Base-by-base conservation (phyloP, 2,797 vertebrate genomes). In the Cyclopterus lumpus region DNA sequence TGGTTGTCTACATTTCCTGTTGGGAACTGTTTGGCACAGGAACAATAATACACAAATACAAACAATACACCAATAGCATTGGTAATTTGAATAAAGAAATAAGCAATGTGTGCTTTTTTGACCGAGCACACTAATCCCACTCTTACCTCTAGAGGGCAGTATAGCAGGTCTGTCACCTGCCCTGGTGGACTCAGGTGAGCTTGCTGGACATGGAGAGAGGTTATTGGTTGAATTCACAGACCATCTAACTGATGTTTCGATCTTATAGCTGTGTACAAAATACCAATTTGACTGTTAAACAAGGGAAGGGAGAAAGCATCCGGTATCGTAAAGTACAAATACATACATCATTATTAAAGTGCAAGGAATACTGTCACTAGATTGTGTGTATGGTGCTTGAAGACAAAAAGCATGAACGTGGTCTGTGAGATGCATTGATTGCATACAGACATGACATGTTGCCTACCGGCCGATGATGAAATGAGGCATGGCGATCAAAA, bases 381-480 rank as follows among this genome's bases (percentile, higher is more conserved):
- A 22, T 22, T 70, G 32, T 8, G 20, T 30, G 48, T 26, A 46
- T 3, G 11, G 20, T 65, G 22, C 15, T 61, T 49, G 34, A 61
- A 30, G 26, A 10, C 5, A 65, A 32, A 20, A 53, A 70, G 34
- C 7, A 71, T 24, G 14, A 9, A 48, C 26, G 16, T 28, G 62
- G 51, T 58, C 34, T 38, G 36, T 49, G 8, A 78, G 63, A 15
- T 36, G 18, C 12, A 67, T 18, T 10, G 18, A 30, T 68, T 24
- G 36, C 34, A 34, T 11, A 57, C 32, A 44, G 55, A 60, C 16
- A 9, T 18, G 26, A 61, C 11, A 8, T 22, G 66, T 4, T 59
- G 90, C 96, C 95, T 90, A 98, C 97, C 92, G 94, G 82, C 94
- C 96, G 90, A 96, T 97, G 89, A 98, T 94, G 91, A 98, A 98